These are phyloP conservation scores for Melipona quadrifasciata DNA, from an alignment of 1,140 invertebrate genomes.

Conservation along the genomic window DNA sequence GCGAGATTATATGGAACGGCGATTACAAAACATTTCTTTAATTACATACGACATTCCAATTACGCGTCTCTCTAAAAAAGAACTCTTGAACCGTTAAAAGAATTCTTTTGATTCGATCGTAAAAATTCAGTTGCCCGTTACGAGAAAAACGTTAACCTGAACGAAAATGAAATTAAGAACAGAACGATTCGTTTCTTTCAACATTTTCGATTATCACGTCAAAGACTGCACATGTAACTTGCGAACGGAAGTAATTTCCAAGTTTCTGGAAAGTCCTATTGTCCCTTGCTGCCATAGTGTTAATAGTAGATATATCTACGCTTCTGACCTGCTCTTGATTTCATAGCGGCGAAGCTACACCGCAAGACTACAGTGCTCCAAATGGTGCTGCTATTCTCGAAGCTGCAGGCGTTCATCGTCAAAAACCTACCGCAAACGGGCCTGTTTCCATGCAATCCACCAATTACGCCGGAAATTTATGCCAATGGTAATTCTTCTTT, in stretches of 20 bases:
- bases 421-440: slow-evolving; percentile 72
- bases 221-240: slow-evolving; percentile 18
- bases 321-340: slow-evolving; percentile 57
- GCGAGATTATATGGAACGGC: slow-evolving; percentile 14
- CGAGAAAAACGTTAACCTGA: neutral
- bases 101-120: neutral
- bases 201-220: slow-evolving; percentile 13
- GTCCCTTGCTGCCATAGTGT: neutral
- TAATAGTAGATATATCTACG: slow-evolving; percentile 31
- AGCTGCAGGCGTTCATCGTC: slow-evolving; percentile 74
- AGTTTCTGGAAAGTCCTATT: slow-evolving; percentile 37
- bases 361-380: slow-evolving; percentile 74
- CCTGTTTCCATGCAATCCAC: slow-evolving; percentile 79
- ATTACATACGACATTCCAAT: neutral
- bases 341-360: slow-evolving; percentile 73
- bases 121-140: neutral
- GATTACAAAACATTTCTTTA: neutral
- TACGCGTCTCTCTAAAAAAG: neutral
- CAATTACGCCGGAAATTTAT: slow-evolving; percentile 76
- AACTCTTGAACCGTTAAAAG: too few species aligned
- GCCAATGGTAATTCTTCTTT: slow-evolving; percentile 73
- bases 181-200: neutral
- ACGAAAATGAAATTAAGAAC: neutral
- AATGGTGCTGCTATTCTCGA: slow-evolving; percentile 78
- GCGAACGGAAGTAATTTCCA: slow-evolving; percentile 43